Evolutionary conservation across 2,888 invertebrate species (phyloP), one percentile per base, ranked within the genome.

Genomic region (Synergus gifuensis): DNA sequence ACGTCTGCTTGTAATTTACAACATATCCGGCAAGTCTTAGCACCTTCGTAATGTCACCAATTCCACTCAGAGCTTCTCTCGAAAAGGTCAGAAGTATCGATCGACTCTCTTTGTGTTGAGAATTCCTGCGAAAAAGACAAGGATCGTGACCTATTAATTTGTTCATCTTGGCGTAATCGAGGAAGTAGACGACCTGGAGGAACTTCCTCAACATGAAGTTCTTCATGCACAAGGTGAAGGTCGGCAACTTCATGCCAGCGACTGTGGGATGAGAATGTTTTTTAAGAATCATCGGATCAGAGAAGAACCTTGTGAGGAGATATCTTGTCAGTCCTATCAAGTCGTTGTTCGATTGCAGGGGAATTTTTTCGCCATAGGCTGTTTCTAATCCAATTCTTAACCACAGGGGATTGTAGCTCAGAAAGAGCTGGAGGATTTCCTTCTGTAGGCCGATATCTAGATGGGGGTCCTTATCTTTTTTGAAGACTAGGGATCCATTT

Each of bases 361-460:
- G 95, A 84, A 98, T 94, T 16, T 95, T 94, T 86, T 96, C 94
- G 4, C 96, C 96, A 89, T 96, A 98, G n/a, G 98, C 94, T 0
- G 97, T 96, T 93, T 98, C 98, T 14, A 98, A 93, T 0, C 97
- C 98, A 63, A 98, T 95, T 77, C 98, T 94, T 77, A 98, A 93
- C 98, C 98, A 98, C 0, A 98, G 92, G 0, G 98, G 97, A 93
- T 98, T 98, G 89, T 98, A 98, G 80, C 96, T 96, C 16, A 98
- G 92, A 49, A 98, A 92, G 77, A 98, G 89, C 83, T 96, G 95
- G 87, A 98, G 93, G 60, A 98, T 95, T 77, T 94, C 93, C 82
- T 96, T 95, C 90, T 98, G 97, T 84, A 97, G 92, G 0, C 94
- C 96, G 54, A 98, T 94, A 92, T 98, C 97, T 76, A 96, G 94